Base-by-base conservation (phyloP, 1,140 invertebrate genomes). In the Physella acuta region DNA sequence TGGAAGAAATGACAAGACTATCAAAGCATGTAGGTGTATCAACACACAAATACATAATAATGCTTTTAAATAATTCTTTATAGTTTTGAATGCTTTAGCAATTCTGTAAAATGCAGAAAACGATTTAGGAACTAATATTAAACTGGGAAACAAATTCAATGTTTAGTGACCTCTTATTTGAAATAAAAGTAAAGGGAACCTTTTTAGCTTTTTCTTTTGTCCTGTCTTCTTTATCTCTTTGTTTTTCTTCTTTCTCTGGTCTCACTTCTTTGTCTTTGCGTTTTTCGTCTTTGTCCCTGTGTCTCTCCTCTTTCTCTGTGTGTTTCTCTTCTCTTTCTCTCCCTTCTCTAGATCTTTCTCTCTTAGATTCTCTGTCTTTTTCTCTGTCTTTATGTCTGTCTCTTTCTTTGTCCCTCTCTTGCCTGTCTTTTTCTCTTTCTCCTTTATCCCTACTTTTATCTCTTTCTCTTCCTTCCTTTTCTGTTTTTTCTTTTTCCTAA, bases 401-500 rank as follows among this genome's bases (percentile, higher is more conserved):
- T 31, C 56, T 71, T 1, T 71, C 69, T 20, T 53, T 44, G 36
- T 69, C 30, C 3, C 49, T 33, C n/a, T n/a, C n/a, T n/a, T n/a
- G n/a, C n/a, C n/a, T n/a, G 5, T 69, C 67, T 34, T 58, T 58
- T 2, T 61, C 59, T 44, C 44, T 34, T 11, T 64, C 33, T 52
- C n/a, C 37, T 16, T 31, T 36, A 52, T 33, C 36, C 36, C 33
- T 64, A 31, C 24, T 52, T 56, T 68, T 61, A 2, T 61, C 59
- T 28, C 33, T 39, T 20, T 30, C 51, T 44, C 36, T 58, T 36
- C 66, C 53, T 49, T 73, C 67, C 65, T 73, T 75, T 56, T 73
- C 70, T 71, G 71, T 69, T 33, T 68, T 60, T 52, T 73, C 56
- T 72, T 44, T 17, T n/a, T n/a, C n/a, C n/a, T n/a, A n/a, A n/a